Conservation (phyloP, 2,888 invertebrate species). For the Caenorhabditis imperialis region DNA sequence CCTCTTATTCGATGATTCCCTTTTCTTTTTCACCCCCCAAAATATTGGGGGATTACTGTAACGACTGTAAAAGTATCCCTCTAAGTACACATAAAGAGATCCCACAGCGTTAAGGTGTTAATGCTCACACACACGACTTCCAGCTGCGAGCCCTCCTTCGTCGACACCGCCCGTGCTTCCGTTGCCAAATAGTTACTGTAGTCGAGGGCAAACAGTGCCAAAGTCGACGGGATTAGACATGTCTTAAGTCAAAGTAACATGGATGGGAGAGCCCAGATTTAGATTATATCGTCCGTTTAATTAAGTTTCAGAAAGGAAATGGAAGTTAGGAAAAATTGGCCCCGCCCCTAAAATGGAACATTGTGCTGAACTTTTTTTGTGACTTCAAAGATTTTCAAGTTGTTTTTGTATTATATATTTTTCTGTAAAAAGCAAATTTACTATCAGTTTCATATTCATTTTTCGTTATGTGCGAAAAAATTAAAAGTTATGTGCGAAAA, state of each 20-base stretch:
- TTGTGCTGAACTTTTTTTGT: too few relatives aligned
- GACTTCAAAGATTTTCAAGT: too few relatives aligned
- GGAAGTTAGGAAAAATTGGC: too few relatives aligned
- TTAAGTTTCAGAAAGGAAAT: too few relatives aligned
- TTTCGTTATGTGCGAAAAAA: too few relatives aligned
- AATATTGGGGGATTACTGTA: neutral
- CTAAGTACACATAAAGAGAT: too few relatives aligned
- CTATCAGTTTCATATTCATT: too few relatives aligned
- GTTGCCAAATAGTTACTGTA: conserved; percentile 4
- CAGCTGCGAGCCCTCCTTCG: conserved; percentile 14
- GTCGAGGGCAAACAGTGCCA: neutral
- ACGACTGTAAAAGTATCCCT: neutral
- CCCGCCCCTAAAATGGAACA: too few relatives aligned
- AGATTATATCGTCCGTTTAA: too few relatives aligned
- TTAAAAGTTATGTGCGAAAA: too few relatives aligned
- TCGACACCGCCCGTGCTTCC: neutral
- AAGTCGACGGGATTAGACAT: conserved; percentile 1
- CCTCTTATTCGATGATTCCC: conserved; percentile 38
- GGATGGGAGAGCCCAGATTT: neutral
- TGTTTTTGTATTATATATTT: too few relatives aligned
- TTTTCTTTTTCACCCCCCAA: neutral
- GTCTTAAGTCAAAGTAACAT: neutral
- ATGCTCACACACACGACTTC: conserved; percentile 22
- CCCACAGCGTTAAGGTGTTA: conserved; percentile 30
- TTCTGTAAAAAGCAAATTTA: too few relatives aligned